Base-by-base conservation (phyloP, 2,113 vertebrate species). In the Oxyura jamaicensis region DNA sequence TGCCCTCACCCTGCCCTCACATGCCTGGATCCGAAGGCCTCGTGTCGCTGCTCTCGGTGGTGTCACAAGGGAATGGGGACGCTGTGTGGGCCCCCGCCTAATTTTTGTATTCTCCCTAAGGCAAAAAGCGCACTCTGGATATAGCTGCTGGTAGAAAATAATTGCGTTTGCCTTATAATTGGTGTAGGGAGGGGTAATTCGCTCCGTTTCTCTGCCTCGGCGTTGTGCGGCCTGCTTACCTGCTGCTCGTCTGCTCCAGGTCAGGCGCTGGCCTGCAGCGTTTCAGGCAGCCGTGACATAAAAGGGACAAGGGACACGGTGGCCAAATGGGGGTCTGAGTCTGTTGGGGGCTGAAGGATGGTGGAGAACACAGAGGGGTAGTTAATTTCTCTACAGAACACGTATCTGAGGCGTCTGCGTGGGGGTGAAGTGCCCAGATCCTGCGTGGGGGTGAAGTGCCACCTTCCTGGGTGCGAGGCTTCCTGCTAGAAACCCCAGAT, bases 141-240 rank as follows among this genome's bases (percentile, higher is more conserved):
- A 72, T 80, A 67, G 75, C 78, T 93, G 74, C 52, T 67, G 46
- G 29, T 72, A 90, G 18, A 42, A 71, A 94, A 88, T 92, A 95
- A 96, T 94, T 96, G 84, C 55, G 31, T 95, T 95, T 93, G 46
- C 85, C 65, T 66, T 80, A 67, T 94, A 92, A 95, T 95, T 88
- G 95, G 25, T 59, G 79, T 53, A 55, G 46, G 87, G 63, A 95
- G 29, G 29, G 56, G 42, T 52, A 60, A 53, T 83, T 74, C 10
- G 0, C 63, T 67, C 83, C 72, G 21, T 79, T 75, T 74, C 80
- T 69, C 48, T 50, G 21, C 8, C 77, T 92, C 52, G 83, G 68
- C 72, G 86, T 80, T 50, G 33, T 71, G 80, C 91, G 83, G 75
- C 91, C 93, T 93, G 42, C 71, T 96, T 93, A 80, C 82, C 90